phyloP scores from a whole-genome alignment of 2,113 vertebrate species.

The Oreochromis niloticus region DNA sequence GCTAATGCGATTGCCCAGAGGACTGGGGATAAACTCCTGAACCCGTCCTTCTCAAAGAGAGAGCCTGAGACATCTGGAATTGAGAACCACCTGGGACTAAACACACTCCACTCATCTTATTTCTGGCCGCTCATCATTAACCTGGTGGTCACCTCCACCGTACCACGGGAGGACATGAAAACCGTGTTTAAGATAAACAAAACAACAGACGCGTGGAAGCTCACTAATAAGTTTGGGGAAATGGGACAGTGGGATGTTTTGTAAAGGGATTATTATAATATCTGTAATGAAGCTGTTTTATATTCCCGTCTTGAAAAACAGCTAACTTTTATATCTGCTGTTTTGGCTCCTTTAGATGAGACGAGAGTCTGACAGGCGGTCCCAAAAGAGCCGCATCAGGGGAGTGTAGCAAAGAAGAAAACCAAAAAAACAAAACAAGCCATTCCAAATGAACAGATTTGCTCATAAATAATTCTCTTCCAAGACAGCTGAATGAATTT shows the following conservation, averaged over 20 bases:
- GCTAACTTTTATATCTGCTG: neutral
- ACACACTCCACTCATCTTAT: slow-evolving; percentile 15
- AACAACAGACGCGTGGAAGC: slow-evolving; percentile 44
- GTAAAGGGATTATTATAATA: slow-evolving; percentile 37
- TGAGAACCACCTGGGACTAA: slow-evolving; percentile 45
- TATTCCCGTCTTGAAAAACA: slow-evolving; percentile 38
- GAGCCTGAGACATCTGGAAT: slow-evolving; percentile 54
- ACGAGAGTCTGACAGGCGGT: slow-evolving; percentile 46
- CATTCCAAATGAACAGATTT: slow-evolving; percentile 63
- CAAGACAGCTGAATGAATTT: slow-evolving; percentile 59
- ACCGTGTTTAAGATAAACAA: slow-evolving; percentile 49
- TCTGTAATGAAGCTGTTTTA: slow-evolving; percentile 44
- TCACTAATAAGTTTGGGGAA: slow-evolving; percentile 52
- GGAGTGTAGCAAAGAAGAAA: slow-evolving; percentile 50
- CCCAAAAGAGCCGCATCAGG: slow-evolving; percentile 49
- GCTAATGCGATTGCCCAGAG: slow-evolving; percentile 45
- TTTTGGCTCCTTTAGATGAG: neutral
- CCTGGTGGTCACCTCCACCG: slow-evolving; percentile 50
- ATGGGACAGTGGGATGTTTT: slow-evolving; percentile 31
- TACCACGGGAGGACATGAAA: slow-evolving; percentile 54
- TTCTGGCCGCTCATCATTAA: slow-evolving; percentile 64
- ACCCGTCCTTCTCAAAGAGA: slow-evolving; percentile 53
- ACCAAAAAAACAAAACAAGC: slow-evolving; percentile 43
- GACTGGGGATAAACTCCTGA: slow-evolving; percentile 60
- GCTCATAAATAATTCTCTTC: slow-evolving; percentile 72